These are phyloP conservation scores for Ephydatia muelleri DNA, from an alignment of 37 sponge, comb jelly and placozoan genomes.

Conservation along the genomic window DNA sequence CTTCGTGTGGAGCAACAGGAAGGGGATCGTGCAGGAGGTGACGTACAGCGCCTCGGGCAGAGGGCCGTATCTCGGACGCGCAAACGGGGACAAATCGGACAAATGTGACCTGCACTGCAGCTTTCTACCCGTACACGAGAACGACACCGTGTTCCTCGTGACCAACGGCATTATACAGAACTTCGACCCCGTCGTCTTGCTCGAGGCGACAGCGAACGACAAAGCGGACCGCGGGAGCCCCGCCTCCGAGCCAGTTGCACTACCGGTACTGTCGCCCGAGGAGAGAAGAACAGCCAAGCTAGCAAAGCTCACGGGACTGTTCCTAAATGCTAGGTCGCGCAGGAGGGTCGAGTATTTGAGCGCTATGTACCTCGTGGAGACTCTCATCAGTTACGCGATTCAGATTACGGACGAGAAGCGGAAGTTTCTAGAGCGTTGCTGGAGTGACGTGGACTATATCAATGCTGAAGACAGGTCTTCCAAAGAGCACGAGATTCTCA, in stretches of 20 bases:
- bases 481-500: conserved; percentile 36
- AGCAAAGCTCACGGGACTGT: not conserved
- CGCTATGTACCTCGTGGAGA: conserved; percentile 39
- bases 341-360: not conserved
- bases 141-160: conserved; percentile 68
- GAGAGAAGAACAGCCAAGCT: not conserved
- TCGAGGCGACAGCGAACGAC: too few species aligned
- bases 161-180: conserved; percentile 80
- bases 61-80: conserved; percentile 74
- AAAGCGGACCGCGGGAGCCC: conserved; percentile 1
- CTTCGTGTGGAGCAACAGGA: conserved; percentile 60
- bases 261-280: not conserved
- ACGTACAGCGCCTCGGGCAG: conserved; percentile 73
- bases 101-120: conserved; percentile 67
- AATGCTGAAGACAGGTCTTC: conserved; percentile 32
- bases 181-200: conserved; percentile 72
- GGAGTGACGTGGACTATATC: conserved; percentile 27
- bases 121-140: conserved; percentile 47
- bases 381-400: conserved; percentile 36
- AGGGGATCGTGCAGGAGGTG: conserved; percentile 61
- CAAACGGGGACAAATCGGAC: conserved; percentile 73
- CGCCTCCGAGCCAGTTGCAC: too few species aligned
- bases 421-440: conserved; percentile 50
- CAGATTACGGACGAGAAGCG: conserved; percentile 66
- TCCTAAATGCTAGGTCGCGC: not conserved